Evolutionary conservation across 2,888 invertebrate genomes (phyloP).

Genomic region (Agrilus biguttatus): DNA sequence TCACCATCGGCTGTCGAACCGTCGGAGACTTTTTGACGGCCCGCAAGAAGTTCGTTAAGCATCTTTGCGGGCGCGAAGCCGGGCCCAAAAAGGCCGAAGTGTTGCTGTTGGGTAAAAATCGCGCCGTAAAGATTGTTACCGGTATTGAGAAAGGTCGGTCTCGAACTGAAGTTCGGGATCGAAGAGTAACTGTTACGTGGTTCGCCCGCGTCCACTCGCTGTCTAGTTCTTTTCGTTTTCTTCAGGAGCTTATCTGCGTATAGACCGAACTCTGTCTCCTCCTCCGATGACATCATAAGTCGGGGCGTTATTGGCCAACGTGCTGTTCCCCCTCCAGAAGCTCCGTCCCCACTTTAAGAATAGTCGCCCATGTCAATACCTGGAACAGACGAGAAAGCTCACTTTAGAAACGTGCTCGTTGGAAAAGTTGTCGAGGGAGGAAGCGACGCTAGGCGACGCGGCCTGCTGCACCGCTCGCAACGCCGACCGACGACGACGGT

Average conservation of each 20-base stretch:
- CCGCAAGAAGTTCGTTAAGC: constrained; percentile 72
- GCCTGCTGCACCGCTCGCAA: not conserved
- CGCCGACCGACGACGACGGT: not conserved
- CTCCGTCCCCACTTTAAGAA: constrained; percentile 40
- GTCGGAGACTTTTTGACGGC: constrained; percentile 48
- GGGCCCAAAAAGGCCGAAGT: constrained; percentile 69
- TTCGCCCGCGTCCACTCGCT: constrained; percentile 93
- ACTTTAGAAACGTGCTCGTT: constrained; percentile 3
- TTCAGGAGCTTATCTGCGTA: constrained; percentile 85
- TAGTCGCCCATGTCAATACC: constrained; percentile 35
- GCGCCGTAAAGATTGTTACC: constrained; percentile 66
- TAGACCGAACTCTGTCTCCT: constrained; percentile 89
- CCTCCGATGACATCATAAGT: constrained; percentile 94
- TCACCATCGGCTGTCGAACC: constrained; percentile 24
- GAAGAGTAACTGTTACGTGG: constrained; percentile 85
- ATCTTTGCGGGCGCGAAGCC: constrained; percentile 82
- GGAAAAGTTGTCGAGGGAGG: not conserved
- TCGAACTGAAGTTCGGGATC: constrained; percentile 61
- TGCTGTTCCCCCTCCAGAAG: constrained; percentile 46
- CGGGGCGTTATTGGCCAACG: constrained; percentile 64
- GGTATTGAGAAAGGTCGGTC: constrained; percentile 53
- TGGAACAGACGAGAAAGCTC: constrained; percentile 19
- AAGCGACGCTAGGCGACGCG: not conserved
- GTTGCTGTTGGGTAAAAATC: constrained; percentile 67
- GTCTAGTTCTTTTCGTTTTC: constrained; percentile 87